Conservation (phyloP, 2,113 vertebrate species). For the Chitala chitala region DNA sequence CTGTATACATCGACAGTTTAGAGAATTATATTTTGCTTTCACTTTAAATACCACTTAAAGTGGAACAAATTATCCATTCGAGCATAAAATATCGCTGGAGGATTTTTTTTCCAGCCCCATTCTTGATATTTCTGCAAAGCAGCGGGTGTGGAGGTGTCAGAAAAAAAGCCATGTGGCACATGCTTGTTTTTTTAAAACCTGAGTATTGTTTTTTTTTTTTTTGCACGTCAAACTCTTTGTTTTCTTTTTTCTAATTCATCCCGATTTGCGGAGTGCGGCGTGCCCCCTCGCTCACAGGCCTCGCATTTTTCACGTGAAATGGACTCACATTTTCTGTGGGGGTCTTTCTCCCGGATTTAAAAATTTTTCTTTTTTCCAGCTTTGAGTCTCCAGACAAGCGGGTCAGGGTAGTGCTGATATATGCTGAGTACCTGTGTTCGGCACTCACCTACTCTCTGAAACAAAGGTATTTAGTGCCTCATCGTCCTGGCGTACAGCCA, state of each 20-base stretch:
- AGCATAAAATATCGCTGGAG: constrained; percentile 29
- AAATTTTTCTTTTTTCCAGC: not conserved
- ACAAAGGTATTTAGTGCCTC: constrained; percentile 67
- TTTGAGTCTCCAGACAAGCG: not conserved
- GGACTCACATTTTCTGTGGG: not conserved
- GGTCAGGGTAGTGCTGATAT: constrained; percentile 29
- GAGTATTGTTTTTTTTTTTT: not conserved
- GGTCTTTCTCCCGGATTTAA: too few relatives aligned
- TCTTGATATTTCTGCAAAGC: constrained; percentile 17
- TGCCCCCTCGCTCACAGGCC: not conserved
- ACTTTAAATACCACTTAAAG: too few relatives aligned
- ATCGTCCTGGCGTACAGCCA: constrained; percentile 70
- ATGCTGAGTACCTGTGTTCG: not conserved
- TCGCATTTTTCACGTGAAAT: not conserved
- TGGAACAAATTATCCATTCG: constrained; percentile 26
- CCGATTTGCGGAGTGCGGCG: not conserved
- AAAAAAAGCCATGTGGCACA: constrained; percentile 6
- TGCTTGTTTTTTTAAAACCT: not conserved
- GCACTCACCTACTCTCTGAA: constrained; percentile 59
- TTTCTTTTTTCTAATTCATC: not conserved
- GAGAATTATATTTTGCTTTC: constrained; percentile 25
- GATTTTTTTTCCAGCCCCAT: constrained; percentile 15
- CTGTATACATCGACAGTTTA: constrained; percentile 21
- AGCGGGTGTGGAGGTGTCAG: not conserved
- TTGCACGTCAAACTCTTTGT: not conserved